Evolutionary conservation across 2,888 invertebrate genomes (phyloP), one percentile per base, ranked within the genome.

Genomic region (Hydrotaea cyrtoneurina): DNA sequence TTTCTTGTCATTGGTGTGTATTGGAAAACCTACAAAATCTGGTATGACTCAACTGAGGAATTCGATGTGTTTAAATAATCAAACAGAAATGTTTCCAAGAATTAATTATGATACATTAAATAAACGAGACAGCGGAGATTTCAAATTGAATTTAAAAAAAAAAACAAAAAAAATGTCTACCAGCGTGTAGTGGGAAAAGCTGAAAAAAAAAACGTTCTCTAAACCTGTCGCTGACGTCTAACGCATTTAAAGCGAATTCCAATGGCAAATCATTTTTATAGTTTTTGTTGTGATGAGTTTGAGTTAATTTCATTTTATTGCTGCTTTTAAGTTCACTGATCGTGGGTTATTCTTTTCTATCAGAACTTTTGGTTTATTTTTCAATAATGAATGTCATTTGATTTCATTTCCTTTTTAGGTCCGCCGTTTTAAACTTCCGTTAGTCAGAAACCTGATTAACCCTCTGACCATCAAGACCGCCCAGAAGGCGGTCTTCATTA

Each of bases 11-110:
- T 59, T 59, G 21, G 59, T 31, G 15, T 64, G 15, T 64, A 31
- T 64, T 64, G 64, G 64, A 64, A 64, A 64, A 64, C 19, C 64
- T 64, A 64, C 64, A 11, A 15, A 57, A 31, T 26, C n/a, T 31
- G 31, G 13, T 8, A 19, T 64, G 64, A 64, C 64, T 64, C 64
- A 64, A 17, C 17, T 36, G 1, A 36, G 39, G 64, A 64, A 64
- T 64, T 64, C 36, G 36, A n/a, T 64, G 64, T 17, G 39, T 31
- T 23, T 55, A 62, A n/a, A 62, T 7, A 31, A 59, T n/a, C n/a
- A 31, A 59, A 59, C 11, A 64, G 13, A 39, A 64, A 64, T 17
- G 19, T n/a, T 64, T 64, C 64, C n/a, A 7, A 39, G 64, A 64
- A 64, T 64, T 64, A n/a, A 64, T 64, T 31, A 64, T 64, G 64